Base-by-base conservation (phyloP, 2,797 vertebrate species). In the Adelosebastes latens region DNA sequence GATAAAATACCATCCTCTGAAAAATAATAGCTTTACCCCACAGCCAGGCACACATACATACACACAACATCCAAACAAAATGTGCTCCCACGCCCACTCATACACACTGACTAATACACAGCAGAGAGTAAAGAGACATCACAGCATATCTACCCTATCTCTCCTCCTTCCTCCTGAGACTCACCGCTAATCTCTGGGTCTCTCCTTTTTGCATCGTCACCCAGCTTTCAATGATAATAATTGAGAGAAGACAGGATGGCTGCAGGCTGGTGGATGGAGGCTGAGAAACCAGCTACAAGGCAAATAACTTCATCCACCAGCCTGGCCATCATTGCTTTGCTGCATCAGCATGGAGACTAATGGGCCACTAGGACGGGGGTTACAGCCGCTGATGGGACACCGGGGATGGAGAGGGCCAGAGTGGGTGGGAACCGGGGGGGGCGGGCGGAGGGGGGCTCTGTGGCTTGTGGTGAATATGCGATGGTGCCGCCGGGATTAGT, bases 21-120 rank as follows among this genome's bases (percentile, higher is more conserved):
- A 93, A 93, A 93, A 89, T 89, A 92, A 93, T 88, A 84, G 79
- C 92, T 93, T 87, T 83, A 88, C 73, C 87, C 71, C 83, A 88
- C 82, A 88, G 90, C 69, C 85, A 87, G 79, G 68, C 81, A 82
- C 73, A 67, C 79, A 85, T 88, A 55, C n/a, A 58, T 25, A 63
- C 52, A 42, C 63, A 62, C 67, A 70, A 60, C 60, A 77, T 34
- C 24, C 75, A 83, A 77, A 78, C 72, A 82, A 81, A 89, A 49
- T 22, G 29, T 62, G 39, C 72, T 67, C 64, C 49, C 70, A 86
- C 74, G 86, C 81, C 24, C 87, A 67, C 68, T 67, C 71, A 56
- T 24, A 67, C 84, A 82, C 67, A 72, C 60, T 71, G 79, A 84
- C 82, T 85, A 83, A 91, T 79, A 84, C 80, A 83, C 70, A 83